phyloP scores from a whole-genome alignment of 53 echinoderm and acorn worm genomes.

The Hippasteria phrygiana region DNA sequence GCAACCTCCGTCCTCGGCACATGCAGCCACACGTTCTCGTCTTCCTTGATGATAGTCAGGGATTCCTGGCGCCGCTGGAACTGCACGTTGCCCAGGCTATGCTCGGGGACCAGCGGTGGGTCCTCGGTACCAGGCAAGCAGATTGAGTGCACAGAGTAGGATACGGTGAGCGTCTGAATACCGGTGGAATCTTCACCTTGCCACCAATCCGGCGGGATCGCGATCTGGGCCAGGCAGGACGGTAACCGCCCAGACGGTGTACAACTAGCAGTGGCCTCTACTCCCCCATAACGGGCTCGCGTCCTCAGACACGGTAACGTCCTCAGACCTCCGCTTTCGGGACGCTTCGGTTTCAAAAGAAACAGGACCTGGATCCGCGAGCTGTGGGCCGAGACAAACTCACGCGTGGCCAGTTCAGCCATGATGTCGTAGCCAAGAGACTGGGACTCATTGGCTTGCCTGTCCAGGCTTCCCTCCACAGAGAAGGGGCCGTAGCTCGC shows the following conservation, averaged over 20 bases:
- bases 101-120: conserved; percentile 38
- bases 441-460: conserved; percentile 18
- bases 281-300: conserved; percentile 24
- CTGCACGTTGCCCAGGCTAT: conserved; percentile 47
- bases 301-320: conserved; percentile 65
- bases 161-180: conserved; percentile 7
- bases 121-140: conserved; percentile 1
- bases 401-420: conserved; percentile 50
- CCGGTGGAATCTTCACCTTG: conserved; percentile 8
- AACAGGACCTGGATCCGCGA: conserved; percentile 68
- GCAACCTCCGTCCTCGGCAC: conserved; percentile 65
- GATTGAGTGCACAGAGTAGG: conserved; percentile 35
- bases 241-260: conserved; percentile 41
- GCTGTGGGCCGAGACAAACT: conserved; percentile 34
- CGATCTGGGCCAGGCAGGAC: conserved; percentile 66
- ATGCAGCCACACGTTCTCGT: conserved; percentile 71
- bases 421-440: conserved; percentile 61
- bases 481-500: conserved; percentile 70
- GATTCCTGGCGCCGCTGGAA: conserved; percentile 54
- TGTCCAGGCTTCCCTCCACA: conserved; percentile 35
- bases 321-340: neutral
- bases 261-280: conserved; percentile 52
- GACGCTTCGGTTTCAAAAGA: conserved; percentile 34
- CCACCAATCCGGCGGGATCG: conserved; percentile 66
- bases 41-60: conserved; percentile 64